Base-by-base conservation (phyloP, 2,113 vertebrate genomes). In the Eubucco bourcierii region DNA sequence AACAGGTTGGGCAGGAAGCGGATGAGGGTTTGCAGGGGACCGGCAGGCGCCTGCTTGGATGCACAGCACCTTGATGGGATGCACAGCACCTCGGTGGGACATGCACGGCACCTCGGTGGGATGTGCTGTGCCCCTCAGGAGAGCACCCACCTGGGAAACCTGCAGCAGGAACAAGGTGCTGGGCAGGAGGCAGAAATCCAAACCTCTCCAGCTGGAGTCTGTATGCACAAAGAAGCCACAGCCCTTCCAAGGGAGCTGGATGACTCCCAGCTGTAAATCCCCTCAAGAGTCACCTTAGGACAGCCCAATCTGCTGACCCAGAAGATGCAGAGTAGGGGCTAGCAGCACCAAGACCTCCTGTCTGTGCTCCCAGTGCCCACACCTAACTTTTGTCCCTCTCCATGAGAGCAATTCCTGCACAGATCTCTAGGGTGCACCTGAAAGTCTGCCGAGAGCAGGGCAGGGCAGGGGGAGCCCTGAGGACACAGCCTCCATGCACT, bases 1-100 rank as follows among this genome's bases (percentile, higher is more conserved):
- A 92, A 96, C 94, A 87, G 94, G 94, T 93, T 85, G 80, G 93
- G 67, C 95, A 97, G 95, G 95, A 95, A 88, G 80, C 71, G 4
- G 76, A 20, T 0, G 37, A 72, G 68, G 23, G 50, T 39, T n/a
- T 27, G 70, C 71, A 12, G 66, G 55, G 67, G 6, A 79, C 53
- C 0, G 64, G 34, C 44, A 27, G 80, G n/a, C 20, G 12, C 76
- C 82, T 44, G 56, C 64, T 20, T 29, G 75, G 68, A 27, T 14
- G 68, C 21, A 14, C 2, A 3, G 58, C 25, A 24, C 41, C 41
- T 2, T 3, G 10, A 17, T 3, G 33, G 66, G 66, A 37, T 65
- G 37, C 41, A 66, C 27, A 31, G 28, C 39, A 27, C 27, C 27
- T 25, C 27, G 24, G 16, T 4, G 29, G 66, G 66, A 50, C 11